Conservation (phyloP, 2,113 vertebrate species). For the Eudyptes chrysolophus region DNA sequence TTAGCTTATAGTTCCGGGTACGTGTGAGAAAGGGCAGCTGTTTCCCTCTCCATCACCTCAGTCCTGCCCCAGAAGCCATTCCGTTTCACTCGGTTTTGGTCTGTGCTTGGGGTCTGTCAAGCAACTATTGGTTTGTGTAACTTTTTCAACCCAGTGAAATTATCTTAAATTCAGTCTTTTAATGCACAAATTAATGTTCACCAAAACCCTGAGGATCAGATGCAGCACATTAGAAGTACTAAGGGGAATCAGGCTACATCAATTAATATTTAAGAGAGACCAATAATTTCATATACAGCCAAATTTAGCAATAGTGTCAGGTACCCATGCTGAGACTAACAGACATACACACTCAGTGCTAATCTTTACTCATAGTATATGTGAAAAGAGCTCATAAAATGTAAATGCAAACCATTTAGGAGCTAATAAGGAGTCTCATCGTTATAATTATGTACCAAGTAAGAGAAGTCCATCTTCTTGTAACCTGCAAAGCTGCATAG, state of each 20-base stretch:
- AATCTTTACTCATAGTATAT: not conserved
- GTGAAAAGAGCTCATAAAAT: slow-evolving; percentile 55
- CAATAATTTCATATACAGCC: slow-evolving; percentile 60
- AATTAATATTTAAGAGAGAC: slow-evolving; percentile 76
- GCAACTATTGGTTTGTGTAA: not conserved
- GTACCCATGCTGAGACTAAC: not conserved
- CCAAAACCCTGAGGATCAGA: slow-evolving; percentile 67
- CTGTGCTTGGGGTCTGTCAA: slow-evolving; percentile 15
- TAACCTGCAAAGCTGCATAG: not conserved
- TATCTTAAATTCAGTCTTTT: slow-evolving; percentile 53
- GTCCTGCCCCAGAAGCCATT: not conserved
- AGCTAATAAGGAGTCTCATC: not conserved
- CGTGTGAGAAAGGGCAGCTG: not conserved
- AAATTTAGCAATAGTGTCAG: not conserved
- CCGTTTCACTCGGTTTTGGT: not conserved
- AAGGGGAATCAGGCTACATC: slow-evolving; percentile 72
- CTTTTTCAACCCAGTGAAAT: slow-evolving; percentile 57
- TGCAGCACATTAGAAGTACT: slow-evolving; percentile 68
- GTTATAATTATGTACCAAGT: not conserved
- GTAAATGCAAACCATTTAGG: not conserved
- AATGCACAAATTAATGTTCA: slow-evolving; percentile 70
- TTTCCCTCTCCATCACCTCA: not conserved
- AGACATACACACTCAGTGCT: not conserved
- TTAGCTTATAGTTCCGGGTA: not conserved
- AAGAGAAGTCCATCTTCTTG: not conserved